Base-by-base conservation (phyloP, 2,113 vertebrate genomes). In the Odocoileus hemionus region DNA sequence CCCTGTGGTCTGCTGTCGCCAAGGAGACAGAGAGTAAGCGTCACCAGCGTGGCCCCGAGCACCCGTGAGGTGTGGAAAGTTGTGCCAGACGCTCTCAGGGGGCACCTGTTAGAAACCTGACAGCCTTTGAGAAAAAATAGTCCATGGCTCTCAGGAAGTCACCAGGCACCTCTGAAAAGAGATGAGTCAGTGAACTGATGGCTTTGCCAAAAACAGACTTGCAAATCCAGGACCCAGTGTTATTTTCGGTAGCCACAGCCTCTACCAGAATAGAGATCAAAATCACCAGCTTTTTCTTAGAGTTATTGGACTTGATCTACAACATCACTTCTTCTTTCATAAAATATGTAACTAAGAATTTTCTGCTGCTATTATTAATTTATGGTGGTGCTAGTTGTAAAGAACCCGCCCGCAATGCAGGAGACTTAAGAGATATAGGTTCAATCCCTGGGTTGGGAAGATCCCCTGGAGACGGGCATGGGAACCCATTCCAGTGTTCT, bases 1-100 rank as follows among this genome's bases (percentile, higher is more conserved):
- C 1, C 1, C 60, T 13, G 23, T 25, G 3, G 5, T 15, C 36
- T 11, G 15, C 36, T 3, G 1, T 3, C 0, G 8, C 16, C 12
- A 11, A 9, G 39, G 21, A 54, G 54, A 67, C 17, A n/a, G 58
- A 58, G 26, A 25, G 36, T 4, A 21, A 43, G 23, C 30, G 39
- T 7, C 7, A 33, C 7, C 39, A 17, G 36, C 0, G 0, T 25
- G 14, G 30, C 39, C 82, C 36, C 1, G 26, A 14, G n/a, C 19
- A 19, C 8, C 33, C 3, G 0, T 36, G 47, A 9, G 3, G 16
- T 13, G 2, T 11, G 36, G 43, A 11, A 7, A 45, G 11, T 23
- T 26, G 30, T 26, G 6, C 25, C 14, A 25, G 52, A 17, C n/a
- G 5, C 70, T 79, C 33, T 11, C n/a, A 1, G 10, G 13, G 33